Evolutionary conservation across 2,888 invertebrate genomes (phyloP).

Genomic region (Holacanthella duospinosa): DNA sequence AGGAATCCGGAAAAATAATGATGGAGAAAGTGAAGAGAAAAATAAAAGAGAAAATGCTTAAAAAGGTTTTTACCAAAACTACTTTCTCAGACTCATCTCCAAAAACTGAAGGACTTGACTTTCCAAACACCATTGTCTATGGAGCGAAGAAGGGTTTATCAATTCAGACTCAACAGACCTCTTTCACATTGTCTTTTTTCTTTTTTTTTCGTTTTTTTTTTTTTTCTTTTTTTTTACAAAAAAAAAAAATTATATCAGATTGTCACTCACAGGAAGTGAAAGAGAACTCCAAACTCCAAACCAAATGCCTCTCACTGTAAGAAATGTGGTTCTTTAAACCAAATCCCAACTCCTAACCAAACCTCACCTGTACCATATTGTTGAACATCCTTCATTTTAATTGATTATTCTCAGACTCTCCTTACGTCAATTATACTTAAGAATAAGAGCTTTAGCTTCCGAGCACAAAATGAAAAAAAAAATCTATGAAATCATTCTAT

Average conservation of each 20-base stretch:
- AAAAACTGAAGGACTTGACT: neutral
- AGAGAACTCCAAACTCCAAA: no score
- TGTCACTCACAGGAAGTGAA: neutral
- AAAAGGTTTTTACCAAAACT: neutral
- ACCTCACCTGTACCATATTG: neutral
- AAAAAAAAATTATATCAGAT: neutral
- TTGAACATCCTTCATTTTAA: neutral
- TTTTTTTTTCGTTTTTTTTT: no score
- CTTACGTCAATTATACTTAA: neutral
- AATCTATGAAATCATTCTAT: neutral
- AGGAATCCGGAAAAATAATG: neutral
- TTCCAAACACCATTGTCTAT: neutral
- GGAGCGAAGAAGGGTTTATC: no score
- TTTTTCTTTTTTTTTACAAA: no score
- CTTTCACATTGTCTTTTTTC: neutral
- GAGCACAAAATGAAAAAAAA: neutral
- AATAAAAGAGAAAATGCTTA: neutral
- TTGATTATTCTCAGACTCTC: neutral
- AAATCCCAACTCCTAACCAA: no score
- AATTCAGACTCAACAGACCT: no score
- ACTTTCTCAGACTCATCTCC: no score
- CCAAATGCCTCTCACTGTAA: no score
- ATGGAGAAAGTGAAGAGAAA: neutral
- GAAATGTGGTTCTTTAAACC: no score
- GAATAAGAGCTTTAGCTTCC: neutral